These are phyloP conservation scores for Takifugu rubripes DNA, from an alignment of 2,797 vertebrate species.

Conservation along the genomic window DNA sequence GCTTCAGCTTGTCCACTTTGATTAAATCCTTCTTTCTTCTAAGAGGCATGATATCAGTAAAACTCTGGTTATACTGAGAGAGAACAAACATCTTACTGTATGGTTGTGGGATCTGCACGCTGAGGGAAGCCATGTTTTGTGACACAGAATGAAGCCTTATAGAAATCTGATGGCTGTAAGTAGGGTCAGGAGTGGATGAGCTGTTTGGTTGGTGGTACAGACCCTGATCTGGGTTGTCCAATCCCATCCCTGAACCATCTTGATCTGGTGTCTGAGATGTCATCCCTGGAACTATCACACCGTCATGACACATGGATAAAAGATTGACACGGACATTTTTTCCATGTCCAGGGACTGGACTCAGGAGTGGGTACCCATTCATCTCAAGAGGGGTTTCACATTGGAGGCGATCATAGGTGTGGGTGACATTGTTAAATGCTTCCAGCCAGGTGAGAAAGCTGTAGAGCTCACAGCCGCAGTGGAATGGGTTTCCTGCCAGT, in stretches of 20 bases:
- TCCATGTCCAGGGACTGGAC: conserved; percentile 80
- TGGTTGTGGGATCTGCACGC: conserved; percentile 91
- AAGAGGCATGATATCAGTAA: conserved; percentile 85
- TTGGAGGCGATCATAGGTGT: conserved; percentile 95
- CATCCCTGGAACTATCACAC: conserved; percentile 84
- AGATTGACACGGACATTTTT: conserved; percentile 90
- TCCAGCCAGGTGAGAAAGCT: conserved; percentile 93
- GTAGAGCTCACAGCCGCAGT: conserved; percentile 93
- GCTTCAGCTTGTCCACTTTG: conserved; percentile 84
- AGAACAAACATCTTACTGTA: conserved; percentile 97
- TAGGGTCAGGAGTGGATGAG: conserved; percentile 80
- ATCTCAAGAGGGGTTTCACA: conserved; percentile 93
- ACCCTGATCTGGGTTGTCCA: conserved; percentile 67
- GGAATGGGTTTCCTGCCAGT: conserved; percentile 94
- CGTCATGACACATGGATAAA: conserved; percentile 87
- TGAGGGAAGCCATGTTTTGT: conserved; percentile 83
- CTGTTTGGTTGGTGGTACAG: conserved; percentile 84
- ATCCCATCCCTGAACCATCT: conserved; percentile 85
- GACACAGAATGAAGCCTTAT: conserved; percentile 89
- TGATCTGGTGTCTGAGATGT: conserved; percentile 82
- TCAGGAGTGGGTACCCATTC: conserved; percentile 86
- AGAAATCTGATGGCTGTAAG: conserved; percentile 79
- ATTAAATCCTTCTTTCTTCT: conserved; percentile 89
- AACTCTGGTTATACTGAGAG: conserved; percentile 91
- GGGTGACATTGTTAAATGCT: conserved; percentile 94